A percentile compares a stretch with the other conserved stretches of the same genome.
These are phyloP conservation scores for Dasysyrphus albostriatus DNA, from an alignment of 2,888 invertebrate species.

Conservation along the genomic window DNA sequence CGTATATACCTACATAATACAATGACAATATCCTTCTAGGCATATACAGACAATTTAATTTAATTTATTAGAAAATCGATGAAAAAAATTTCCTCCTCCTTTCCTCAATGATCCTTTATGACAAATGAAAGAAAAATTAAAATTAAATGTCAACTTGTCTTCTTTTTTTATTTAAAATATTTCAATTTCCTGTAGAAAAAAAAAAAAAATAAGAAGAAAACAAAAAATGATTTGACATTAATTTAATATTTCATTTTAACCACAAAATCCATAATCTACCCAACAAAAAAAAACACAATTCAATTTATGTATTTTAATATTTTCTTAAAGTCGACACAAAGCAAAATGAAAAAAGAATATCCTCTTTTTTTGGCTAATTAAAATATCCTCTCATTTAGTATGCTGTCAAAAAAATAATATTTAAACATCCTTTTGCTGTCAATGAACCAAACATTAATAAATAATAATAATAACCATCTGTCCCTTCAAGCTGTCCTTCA, in stretches of 20 bases:
- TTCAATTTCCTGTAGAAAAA: slow-evolving; percentile 11
- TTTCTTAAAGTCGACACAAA: background rate
- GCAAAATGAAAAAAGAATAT: background rate
- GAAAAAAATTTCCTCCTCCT: background rate
- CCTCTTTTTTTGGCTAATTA: background rate
- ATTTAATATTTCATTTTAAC: slow-evolving; percentile 6
- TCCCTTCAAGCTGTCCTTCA: background rate
- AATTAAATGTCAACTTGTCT: slow-evolving; percentile 12
- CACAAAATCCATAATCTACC: background rate
- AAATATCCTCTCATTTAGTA: slow-evolving; percentile 2
- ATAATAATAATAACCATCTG: slow-evolving; percentile 14
- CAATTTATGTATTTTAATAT: slow-evolving; percentile 2
- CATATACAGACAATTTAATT: background rate
- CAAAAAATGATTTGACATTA: background rate
- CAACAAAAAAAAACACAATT: background rate
- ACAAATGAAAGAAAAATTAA: slow-evolving; percentile 1
- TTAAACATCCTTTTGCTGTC: background rate
- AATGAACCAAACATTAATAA: slow-evolving; percentile 5
- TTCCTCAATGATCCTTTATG: background rate
- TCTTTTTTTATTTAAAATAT: background rate
- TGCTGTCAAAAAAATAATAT: background rate
- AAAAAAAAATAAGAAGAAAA: background rate
- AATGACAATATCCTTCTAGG: background rate
- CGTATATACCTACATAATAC: background rate
- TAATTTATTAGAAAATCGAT: background rate